These are phyloP conservation scores for Morpho deidamia DNA, from an alignment of 2,888 invertebrate species.

Conservation along the genomic window DNA sequence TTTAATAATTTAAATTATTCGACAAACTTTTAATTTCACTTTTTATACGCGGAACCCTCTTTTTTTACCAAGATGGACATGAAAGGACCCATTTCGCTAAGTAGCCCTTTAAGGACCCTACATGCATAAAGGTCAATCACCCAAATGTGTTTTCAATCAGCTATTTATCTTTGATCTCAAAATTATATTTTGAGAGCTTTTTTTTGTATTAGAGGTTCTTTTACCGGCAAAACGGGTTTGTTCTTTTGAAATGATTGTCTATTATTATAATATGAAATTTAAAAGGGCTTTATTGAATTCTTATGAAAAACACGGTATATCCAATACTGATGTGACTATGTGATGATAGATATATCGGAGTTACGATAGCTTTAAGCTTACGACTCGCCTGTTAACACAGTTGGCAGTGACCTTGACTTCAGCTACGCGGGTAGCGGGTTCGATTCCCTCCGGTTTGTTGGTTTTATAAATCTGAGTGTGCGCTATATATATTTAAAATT, in stretches of 20 bases:
- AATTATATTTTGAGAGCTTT: constrained; percentile 21
- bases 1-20: too few species aligned
- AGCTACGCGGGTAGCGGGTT: too few species aligned
- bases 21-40: not conserved
- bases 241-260: not conserved
- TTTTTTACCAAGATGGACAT: constrained; percentile 36
- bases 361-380: too few species aligned
- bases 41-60: not conserved
- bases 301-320: too few species aligned
- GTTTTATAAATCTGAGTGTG: too few species aligned
- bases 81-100: constrained; percentile 64
- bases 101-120: constrained; percentile 49
- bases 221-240: not conserved
- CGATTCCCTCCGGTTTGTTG: too few species aligned
- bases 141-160: constrained; percentile 51
- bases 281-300: too few species aligned
- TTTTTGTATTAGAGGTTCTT: not conserved
- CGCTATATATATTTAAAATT: too few species aligned
- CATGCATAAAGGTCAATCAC: constrained; percentile 61
- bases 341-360: too few species aligned
- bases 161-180: constrained; percentile 55
- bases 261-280: not conserved
- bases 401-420: too few species aligned
- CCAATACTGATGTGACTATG: too few species aligned
- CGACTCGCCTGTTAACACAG: too few species aligned